Evolutionary conservation across 2,797 vertebrate genomes (phyloP).

Genomic region (Discoglossus pictus): DNA sequence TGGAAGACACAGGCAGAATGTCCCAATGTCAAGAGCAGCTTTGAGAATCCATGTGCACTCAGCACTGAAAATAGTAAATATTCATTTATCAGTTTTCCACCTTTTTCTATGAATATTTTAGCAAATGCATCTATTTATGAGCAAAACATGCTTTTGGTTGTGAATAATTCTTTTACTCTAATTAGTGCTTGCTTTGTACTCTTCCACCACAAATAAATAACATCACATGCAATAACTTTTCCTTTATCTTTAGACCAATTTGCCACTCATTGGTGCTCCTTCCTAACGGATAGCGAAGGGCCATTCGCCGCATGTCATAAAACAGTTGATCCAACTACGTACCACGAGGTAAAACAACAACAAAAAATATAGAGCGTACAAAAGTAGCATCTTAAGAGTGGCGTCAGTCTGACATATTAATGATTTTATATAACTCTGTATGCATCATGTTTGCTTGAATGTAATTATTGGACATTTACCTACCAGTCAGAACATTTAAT

Average conservation of each 20-base stretch:
- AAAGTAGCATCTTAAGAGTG: too few species aligned
- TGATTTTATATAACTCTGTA: too few species aligned
- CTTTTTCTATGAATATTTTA: too few species aligned
- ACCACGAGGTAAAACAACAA: slow-evolving; percentile 71
- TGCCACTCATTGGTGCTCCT: slow-evolving; percentile 81
- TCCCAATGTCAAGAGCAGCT: slow-evolving; percentile 56
- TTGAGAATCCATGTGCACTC: slow-evolving; percentile 73
- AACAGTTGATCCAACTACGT: slow-evolving; percentile 73
- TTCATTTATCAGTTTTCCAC: slow-evolving; percentile 53
- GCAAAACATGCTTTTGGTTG: too few species aligned
- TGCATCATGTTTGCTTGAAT: too few species aligned
- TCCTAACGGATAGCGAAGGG: slow-evolving; percentile 67
- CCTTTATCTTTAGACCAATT: slow-evolving; percentile 76
- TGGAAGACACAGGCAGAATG: slow-evolving; percentile 72
- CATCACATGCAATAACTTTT: background rate
- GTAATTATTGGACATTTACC: too few species aligned
- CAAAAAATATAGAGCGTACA: background rate
- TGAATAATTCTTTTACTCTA: too few species aligned
- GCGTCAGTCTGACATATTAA: too few species aligned
- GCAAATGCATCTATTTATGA: too few species aligned
- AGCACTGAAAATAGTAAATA: slow-evolving; percentile 71
- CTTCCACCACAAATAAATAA: too few species aligned
- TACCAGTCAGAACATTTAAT: too few species aligned
- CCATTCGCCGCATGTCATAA: slow-evolving; percentile 79
- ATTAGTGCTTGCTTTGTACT: too few species aligned